Base-by-base conservation (phyloP, 2,113 vertebrate species). In the Istiophorus platypterus region DNA sequence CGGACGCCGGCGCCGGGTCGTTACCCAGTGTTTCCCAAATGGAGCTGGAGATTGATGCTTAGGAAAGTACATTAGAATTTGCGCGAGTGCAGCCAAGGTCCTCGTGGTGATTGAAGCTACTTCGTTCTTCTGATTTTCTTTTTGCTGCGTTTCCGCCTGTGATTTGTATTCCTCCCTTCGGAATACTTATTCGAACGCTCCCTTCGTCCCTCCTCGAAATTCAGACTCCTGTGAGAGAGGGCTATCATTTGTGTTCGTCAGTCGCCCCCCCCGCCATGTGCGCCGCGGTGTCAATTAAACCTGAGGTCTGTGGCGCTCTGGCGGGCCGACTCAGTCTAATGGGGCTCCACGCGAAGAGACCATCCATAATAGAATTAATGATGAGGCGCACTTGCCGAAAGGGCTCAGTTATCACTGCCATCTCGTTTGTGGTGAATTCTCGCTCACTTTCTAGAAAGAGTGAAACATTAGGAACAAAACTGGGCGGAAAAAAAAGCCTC, bases 351-450 rank as follows among this genome's bases (percentile, higher is more conserved):
- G 72, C 62, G 62, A 86, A 85, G 81, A 91, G 65, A 67, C 74
- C 31, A 62, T 81, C 81, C 64, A 70, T 93, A 90, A 92, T 92
- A 82, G 85, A 92, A 91, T 91, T 89, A 84, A 78, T 88, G 81
- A 90, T 82, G 84, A 84, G 85, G 66, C 71, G 37, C 67, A 57
- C 69, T 54, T 34, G 59, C 3, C 31, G 49, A 75, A 80, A 83
- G 68, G 64, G 24, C 54, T 63, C 49, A 2, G 76, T 72, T 71
- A 85, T 92, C 85, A 74, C 82, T 64, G 14, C 18, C 52, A 31
- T 82, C 85, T 79, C 82, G 65, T 66, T 34, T 2, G 14, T 49
- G 3, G 26, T 14, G n/a, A 58, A 45, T 76, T 78, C 74, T 31
- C 58, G 59, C 15, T 47, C 0, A 13, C 66, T 27, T 78, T 84